A percentile compares a stretch with the other conserved stretches of the same genome.
Conservation (phyloP, 2,888 invertebrate species). For the Seira ritae region DNA sequence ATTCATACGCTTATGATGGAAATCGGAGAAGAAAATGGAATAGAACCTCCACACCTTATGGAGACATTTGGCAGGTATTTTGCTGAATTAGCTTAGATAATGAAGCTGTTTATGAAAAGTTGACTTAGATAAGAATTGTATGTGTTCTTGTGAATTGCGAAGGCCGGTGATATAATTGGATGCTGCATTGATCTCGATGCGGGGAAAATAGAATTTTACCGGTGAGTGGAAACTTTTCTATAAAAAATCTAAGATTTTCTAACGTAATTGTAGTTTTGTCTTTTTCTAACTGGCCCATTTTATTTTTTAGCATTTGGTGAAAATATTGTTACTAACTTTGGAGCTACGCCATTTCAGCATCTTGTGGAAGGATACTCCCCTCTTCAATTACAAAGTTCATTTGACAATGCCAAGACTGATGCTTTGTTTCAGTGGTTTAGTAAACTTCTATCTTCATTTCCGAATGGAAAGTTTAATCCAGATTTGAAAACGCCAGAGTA, state of each 20-base stretch:
- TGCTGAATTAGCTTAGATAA: no score
- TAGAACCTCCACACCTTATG: slow-evolving; percentile 83
- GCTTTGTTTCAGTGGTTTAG: slow-evolving; percentile 77
- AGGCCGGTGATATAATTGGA: slow-evolving; percentile 87
- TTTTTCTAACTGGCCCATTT: slow-evolving; percentile 79
- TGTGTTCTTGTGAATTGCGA: neutral
- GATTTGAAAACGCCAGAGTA: slow-evolving; percentile 32
- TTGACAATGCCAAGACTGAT: slow-evolving; percentile 75
- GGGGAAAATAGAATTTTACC: slow-evolving; percentile 80
- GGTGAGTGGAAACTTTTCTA: slow-evolving; percentile 80
- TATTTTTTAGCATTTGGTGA: slow-evolving; percentile 86
- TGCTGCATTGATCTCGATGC: slow-evolving; percentile 85
- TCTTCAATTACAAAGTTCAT: slow-evolving; percentile 77
- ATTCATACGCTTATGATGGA: slow-evolving; percentile 88
- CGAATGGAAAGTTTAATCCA: slow-evolving; percentile 44
- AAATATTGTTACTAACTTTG: slow-evolving; percentile 87
- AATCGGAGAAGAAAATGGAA: slow-evolving; percentile 85
- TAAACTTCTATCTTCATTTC: slow-evolving; percentile 75
- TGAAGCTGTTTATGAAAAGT: no score
- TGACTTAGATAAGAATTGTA: no score
- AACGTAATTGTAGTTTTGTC: neutral
- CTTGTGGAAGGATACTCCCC: slow-evolving; percentile 83
- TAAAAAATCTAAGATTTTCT: neutral
- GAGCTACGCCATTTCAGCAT: slow-evolving; percentile 82
- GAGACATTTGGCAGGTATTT: slow-evolving; percentile 82